Evolutionary conservation across 2,797 vertebrate species (phyloP), one percentile per base, ranked within the genome.

Genomic region (Rhinella marina): DNA sequence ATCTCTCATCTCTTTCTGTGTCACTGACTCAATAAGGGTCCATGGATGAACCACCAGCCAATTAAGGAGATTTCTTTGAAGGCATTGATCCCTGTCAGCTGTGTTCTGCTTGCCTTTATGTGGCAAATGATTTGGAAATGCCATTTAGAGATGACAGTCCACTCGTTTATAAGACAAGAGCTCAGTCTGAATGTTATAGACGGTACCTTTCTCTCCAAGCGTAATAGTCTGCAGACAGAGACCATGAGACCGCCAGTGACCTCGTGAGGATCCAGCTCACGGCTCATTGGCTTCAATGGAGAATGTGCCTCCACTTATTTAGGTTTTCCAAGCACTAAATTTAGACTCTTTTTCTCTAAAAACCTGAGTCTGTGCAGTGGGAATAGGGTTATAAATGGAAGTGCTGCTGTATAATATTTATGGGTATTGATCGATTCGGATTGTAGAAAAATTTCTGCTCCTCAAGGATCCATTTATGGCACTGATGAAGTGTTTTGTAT

Each of bases 61-160:
- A 89, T 89, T 86, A 86, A 86, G 78, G 73, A 79, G 88, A 86
- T 89, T 89, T 83, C 75, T 78, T 61, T 72, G 85, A 86, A 89
- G 57, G 61, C 85, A 86, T 80, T 86, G 85, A 89, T 86, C 84
- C 88, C 85, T 86, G 80, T 89, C 80, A 59, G 81, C 29, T 72
- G 27, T 72, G 80, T 66, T 54, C 59, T 62, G 80, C 75, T 66
- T 83, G n/a, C 73, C 84, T 78, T 89, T 86, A 89, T 83, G 73
- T 56, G 73, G 84, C 84, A 83, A 89, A 89, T 86, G 84, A 82
- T 83, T 83, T 86, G 88, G 84, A 89, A 86, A 89, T 89, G 81
- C 80, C 85, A 86, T 83, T 82, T 82, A 86, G 32, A 16, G 32
- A 86, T 89, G 88, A 89, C 80, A 86, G 81, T 64, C 50, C 50